These are phyloP conservation scores for Drosophila rubida DNA, from an alignment of 2,888 invertebrate species.

Conservation along the genomic window DNA sequence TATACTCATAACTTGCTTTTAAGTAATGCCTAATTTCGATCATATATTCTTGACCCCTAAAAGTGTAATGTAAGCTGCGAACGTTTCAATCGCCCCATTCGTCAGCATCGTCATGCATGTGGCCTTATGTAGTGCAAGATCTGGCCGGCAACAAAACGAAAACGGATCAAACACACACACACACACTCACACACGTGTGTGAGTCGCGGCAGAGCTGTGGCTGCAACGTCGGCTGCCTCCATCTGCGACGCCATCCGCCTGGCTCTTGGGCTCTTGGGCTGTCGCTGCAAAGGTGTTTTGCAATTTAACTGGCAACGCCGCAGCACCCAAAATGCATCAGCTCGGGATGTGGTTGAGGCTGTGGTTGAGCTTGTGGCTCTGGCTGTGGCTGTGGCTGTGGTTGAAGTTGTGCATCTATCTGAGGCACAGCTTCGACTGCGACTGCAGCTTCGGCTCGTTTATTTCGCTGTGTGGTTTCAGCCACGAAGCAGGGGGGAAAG, in stretches of 20 bases:
- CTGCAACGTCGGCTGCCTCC: conserved; percentile 6
- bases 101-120: conserved; percentile 46
- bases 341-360: conserved; percentile 32
- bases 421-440: conserved; percentile 42
- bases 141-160: conserved; percentile 53
- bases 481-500: not conserved
- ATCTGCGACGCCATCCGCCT: conserved; percentile 35
- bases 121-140: conserved; percentile 64
- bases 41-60: too few species aligned
- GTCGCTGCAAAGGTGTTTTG: conserved; percentile 80
- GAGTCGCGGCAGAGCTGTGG: conserved; percentile 4
- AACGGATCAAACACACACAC: conserved; percentile 62
- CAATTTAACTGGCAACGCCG: conserved; percentile 77
- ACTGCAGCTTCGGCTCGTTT: conserved; percentile 48
- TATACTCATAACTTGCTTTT: too few species aligned
- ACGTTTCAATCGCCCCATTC: conserved; percentile 53
- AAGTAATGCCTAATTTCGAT: too few species aligned
- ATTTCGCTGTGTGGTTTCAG: conserved; percentile 58
- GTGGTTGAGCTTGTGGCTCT: conserved; percentile 62
- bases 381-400: conserved; percentile 31
- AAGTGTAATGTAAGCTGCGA: too few species aligned
- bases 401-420: conserved; percentile 59
- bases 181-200: conserved; percentile 37
- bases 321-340: conserved; percentile 54
- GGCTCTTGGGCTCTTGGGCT: conserved; percentile 43